A percentile compares a stretch with the other conserved stretches of the same genome.
Conservation (phyloP, 2,888 invertebrate genomes). For the Thera britannica region DNA sequence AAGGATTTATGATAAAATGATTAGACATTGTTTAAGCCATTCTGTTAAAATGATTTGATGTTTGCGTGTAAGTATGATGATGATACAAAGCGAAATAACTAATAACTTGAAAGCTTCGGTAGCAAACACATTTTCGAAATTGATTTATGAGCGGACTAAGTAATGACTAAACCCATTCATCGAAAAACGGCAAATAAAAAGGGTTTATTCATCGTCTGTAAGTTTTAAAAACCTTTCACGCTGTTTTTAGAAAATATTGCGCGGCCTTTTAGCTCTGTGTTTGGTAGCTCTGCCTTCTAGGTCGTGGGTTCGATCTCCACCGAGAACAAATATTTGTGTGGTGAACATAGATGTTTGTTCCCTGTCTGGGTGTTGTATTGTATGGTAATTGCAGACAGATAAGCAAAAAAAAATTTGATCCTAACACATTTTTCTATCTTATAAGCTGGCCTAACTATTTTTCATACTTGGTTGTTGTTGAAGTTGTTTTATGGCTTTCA, state of each 20-base stretch:
- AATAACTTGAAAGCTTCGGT: not conserved
- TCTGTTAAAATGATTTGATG: not conserved
- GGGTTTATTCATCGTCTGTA: not conserved
- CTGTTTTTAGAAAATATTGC: not conserved
- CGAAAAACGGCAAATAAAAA: not conserved
- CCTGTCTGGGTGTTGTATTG: no score
- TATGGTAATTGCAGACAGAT: no score
- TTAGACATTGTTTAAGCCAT: not conserved
- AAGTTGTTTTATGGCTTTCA: no score
- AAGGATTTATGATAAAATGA: not conserved
- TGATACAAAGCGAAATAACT: not conserved
- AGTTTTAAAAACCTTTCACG: constrained; percentile 4
- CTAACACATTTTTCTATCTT: no score
- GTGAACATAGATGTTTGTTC: no score
- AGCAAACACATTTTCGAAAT: not conserved
- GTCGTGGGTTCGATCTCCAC: no score
- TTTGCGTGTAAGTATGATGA: not conserved
- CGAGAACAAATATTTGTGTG: no score
- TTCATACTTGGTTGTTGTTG: no score
- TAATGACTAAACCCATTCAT: not conserved
- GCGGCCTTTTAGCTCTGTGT: no score
- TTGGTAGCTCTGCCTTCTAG: no score
- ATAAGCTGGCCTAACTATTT: no score
- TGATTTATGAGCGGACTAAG: not conserved
- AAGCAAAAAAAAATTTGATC: no score